A percentile compares a stretch with the other conserved stretches of the same genome.
These are phyloP conservation scores for Synergus itoensis DNA, from an alignment of 2,888 invertebrate species.

Conservation along the genomic window DNA sequence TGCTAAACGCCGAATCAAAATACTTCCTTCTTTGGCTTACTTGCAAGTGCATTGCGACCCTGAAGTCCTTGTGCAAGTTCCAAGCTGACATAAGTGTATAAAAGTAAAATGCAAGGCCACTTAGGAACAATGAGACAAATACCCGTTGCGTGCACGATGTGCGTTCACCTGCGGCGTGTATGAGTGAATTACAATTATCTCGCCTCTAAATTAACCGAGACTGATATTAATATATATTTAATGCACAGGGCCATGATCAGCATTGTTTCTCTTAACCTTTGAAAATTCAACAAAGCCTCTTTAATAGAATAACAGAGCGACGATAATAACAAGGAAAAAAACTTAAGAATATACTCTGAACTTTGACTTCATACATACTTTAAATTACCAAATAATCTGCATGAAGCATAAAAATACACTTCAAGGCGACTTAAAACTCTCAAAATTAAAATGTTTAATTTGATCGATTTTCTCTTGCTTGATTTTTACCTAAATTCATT, in stretches of 20 bases:
- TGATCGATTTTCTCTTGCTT: not conserved
- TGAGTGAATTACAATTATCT: conserved; percentile 9
- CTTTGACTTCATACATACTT: not conserved
- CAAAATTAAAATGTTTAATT: not conserved
- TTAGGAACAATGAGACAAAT: conserved; percentile 5
- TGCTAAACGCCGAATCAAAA: not conserved
- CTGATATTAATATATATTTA: not conserved
- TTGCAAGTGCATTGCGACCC: not conserved
- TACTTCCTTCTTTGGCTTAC: not conserved
- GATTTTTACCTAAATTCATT: not conserved
- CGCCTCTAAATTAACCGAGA: not conserved
- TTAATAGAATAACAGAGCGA: not conserved
- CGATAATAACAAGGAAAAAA: not conserved
- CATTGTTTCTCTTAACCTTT: not conserved
- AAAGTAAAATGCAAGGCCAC: conserved; percentile 15
- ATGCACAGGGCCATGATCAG: not conserved
- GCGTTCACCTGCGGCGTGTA: not conserved
- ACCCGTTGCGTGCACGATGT: not conserved
- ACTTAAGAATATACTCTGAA: not conserved
- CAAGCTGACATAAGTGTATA: conserved; percentile 4
- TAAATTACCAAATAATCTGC: not conserved
- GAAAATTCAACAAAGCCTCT: not conserved
- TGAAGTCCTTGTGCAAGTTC: not conserved
- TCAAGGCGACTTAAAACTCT: too few species aligned
- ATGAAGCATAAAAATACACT: not conserved